Base-by-base conservation (phyloP, 1,140 invertebrate species). In the Penaeus chinensis region DNA sequence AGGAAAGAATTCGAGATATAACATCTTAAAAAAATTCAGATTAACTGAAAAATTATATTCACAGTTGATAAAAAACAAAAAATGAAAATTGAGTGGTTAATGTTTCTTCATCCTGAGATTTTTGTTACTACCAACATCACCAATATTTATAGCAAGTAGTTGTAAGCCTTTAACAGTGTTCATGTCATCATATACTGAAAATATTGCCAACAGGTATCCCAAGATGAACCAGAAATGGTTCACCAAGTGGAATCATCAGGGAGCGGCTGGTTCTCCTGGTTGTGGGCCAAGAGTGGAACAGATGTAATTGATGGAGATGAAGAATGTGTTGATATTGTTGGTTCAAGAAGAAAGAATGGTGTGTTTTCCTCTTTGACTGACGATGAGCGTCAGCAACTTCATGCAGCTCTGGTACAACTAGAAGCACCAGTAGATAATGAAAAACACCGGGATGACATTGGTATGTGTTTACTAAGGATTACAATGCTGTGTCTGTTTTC, bases 171-270 rank as follows among this genome's bases (percentile, higher is more conserved):
- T 13, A 54, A 16, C 54, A 54, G 1, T 16, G 10, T 42, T 42
- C 37, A 32, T 32, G 47, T 10, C 47, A 47, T 13, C 47, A 54
- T 11, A 54, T 13, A 54, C 16, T 0, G 5, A 54, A 54, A 54
- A 54, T 54, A 54, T 54, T 27, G 18, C 20, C 91, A 92, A 2
- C 90, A 95, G 94, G 92, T 95, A 8, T 91, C 93, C 32, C 90
- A 93, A 76, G 93, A 94, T 91, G 93, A 94, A 82, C 94, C 94
- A 5, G 93, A 94, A 8, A 91, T 84, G 19, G 82, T 88, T 27
- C 87, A 78, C 22, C 62, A 63, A 24, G 87, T 88, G 19, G 78
- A 74, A 60, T 60, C 87, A 3, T 65, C 81, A 20, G 61, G 32
- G 27, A 61, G 37, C 27, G 65, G 82, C 42, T 88, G 87, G 87